A percentile compares a stretch with the other conserved stretches of the same genome.
Conservation (phyloP, 2,888 invertebrate genomes). For the Sceliomorpha sp. region DNA sequence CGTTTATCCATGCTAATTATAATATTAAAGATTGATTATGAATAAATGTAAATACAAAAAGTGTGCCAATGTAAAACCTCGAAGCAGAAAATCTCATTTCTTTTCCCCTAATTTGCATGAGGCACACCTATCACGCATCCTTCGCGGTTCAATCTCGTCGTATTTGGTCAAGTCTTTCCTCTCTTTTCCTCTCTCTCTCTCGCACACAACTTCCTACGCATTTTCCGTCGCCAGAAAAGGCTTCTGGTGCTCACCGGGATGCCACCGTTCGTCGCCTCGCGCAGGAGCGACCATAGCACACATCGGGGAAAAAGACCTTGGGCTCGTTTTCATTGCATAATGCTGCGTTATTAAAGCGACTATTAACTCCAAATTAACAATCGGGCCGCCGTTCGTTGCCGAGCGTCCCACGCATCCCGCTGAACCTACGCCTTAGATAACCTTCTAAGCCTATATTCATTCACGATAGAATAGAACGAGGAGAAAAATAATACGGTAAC, state of each 20-base stretch:
- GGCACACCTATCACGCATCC: slow-evolving; percentile 29
- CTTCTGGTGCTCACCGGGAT: slow-evolving; percentile 10
- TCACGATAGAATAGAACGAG: slow-evolving; percentile 40
- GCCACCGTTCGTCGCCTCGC: slow-evolving; percentile 22
- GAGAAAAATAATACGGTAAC: slow-evolving; percentile 35
- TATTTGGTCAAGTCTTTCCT: slow-evolving; percentile 53
- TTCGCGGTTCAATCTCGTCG: slow-evolving; percentile 42
- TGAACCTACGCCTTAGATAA: slow-evolving; percentile 37
- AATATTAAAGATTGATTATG: too few relatives aligned
- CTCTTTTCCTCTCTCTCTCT: slow-evolving; percentile 19
- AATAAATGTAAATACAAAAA: neutral
- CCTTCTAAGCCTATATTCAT: slow-evolving; percentile 34
- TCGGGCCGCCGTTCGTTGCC: slow-evolving; percentile 44
- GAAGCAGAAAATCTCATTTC: slow-evolving; percentile 37
- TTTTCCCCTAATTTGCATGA: slow-evolving; percentile 17
- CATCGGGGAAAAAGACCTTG: slow-evolving; percentile 65
- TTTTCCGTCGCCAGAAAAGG: slow-evolving; percentile 36
- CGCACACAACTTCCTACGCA: slow-evolving; percentile 42
- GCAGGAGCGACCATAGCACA: slow-evolving; percentile 25
- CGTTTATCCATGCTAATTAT: too few relatives aligned
- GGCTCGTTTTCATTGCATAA: slow-evolving; percentile 73
- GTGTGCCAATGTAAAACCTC: slow-evolving; percentile 27
- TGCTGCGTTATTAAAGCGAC: slow-evolving; percentile 62
- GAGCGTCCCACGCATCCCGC: slow-evolving; percentile 35
- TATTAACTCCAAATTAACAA: slow-evolving; percentile 59